Evolutionary conservation across 2,888 invertebrate genomes (phyloP), one percentile per base, ranked within the genome.

Genomic region (Helicoverpa assulta): DNA sequence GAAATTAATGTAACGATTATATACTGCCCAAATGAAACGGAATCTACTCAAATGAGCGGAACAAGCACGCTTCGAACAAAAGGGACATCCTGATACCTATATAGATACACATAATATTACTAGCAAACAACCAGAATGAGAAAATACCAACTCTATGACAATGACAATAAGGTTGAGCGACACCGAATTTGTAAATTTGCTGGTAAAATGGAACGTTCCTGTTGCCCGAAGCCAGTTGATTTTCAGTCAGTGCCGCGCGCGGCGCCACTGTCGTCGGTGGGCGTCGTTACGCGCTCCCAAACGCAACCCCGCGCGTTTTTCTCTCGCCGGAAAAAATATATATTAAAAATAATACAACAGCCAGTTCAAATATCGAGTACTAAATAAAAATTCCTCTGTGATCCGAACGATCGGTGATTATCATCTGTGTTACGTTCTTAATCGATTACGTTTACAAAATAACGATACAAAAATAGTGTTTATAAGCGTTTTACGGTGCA

Each of bases 231-330:
- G 89, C 85, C 84, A 84, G 86, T 82, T 78, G 76, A 73, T 91
- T 93, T 92, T 86, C 88, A 88, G 90, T 85, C 95, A 95, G 95
- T 95, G 93, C 93, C 94, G 94, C 90, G 88, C 91, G 94, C 88
- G 94, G 94, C 95, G 95, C 94, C 95, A 93, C 93, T 91, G 88
- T 91, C 87, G 91, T 83, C 90, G 94, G 94, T 89, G 91, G 92
- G 92, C 93, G 94, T 91, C 91, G 92, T 90, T 89, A 88, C 90
- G 91, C 92, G 90, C 88, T 83, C 81, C 76, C 81, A 79, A 81
- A 81, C 68, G 58, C 78, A 80, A 85, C 74, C 88, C 86, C 91
- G 92, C 90, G 90, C 82, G 82, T 88, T 89, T 84, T 79, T 74
- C 78, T 79, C 80, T 81, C 78, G 82, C 82, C 77, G 70, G 81